Evolutionary conservation across 2,888 invertebrate species (phyloP).

Genomic region (Candidula unifasciata): DNA sequence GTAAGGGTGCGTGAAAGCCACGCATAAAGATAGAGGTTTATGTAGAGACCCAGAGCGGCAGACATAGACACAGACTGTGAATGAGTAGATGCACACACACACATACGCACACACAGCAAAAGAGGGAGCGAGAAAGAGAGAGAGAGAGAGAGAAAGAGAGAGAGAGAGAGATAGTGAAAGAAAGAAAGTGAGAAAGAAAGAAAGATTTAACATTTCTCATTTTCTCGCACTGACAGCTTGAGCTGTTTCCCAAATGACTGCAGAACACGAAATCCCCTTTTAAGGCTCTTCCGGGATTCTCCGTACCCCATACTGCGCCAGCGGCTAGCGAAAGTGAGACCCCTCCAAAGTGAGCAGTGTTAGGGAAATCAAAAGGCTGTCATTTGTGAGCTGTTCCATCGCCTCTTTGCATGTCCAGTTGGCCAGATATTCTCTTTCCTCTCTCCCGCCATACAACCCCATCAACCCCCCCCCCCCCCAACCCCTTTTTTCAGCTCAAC

Average conservation of each 20-base stretch:
- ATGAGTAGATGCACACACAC: no score
- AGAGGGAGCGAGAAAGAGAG: not conserved
- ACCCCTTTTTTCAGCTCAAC: no score
- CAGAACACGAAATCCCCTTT: not conserved
- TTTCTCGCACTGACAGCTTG: not conserved
- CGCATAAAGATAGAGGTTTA: no score
- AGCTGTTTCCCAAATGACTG: not conserved
- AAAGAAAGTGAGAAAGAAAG: not conserved
- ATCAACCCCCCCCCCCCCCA: no score
- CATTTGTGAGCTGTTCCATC: not conserved
- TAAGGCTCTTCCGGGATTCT: not conserved
- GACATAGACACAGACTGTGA: no score
- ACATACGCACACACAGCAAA: no score
- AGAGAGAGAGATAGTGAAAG: not conserved
- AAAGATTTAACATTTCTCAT: not conserved
- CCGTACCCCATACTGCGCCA: not conserved
- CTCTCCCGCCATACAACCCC: no score
- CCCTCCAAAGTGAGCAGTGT: not conserved
- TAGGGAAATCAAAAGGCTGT: not conserved
- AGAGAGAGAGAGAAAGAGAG: not conserved
- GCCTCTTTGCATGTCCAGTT: not conserved
- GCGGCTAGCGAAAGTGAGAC: not conserved
- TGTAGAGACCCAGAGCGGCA: no score
- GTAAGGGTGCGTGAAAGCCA: no score
- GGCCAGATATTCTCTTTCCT: not conserved